These are phyloP conservation scores for Tylochromis polylepis DNA, from an alignment of 2,113 vertebrate species.

Conservation along the genomic window DNA sequence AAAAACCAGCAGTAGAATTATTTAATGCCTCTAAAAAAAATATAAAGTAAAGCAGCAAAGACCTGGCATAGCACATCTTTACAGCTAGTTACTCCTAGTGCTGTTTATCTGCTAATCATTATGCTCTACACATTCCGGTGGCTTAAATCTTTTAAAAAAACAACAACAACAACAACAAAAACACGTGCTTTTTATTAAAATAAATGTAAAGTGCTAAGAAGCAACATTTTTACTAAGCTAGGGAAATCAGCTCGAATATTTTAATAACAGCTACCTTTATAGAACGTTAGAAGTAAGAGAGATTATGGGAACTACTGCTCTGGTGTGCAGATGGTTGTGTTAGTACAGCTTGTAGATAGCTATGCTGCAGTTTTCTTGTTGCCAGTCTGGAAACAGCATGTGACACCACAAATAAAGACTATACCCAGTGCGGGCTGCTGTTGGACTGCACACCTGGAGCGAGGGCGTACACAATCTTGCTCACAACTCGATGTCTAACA, in stretches of 20 bases:
- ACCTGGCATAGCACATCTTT: neutral
- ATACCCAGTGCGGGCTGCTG: conserved; percentile 80
- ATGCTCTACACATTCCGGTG: neutral
- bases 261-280: neutral
- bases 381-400: neutral
- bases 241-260: neutral
- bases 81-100: neutral
- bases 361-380: neutral
- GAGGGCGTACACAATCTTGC: conserved; percentile 52
- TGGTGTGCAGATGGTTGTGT: neutral
- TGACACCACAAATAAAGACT: conserved; percentile 14
- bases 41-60: neutral
- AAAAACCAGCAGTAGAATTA: neutral
- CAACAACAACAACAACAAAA: no score
- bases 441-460: conserved; percentile 19
- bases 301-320: neutral
- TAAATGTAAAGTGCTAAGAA: neutral
- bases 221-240: neutral
- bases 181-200: neutral
- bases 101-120: neutral
- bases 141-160: neutral
- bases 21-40: neutral
- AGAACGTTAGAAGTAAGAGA: neutral
- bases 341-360: neutral
- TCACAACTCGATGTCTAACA: conserved; percentile 32